phyloP scores from a whole-genome alignment of 2,113 vertebrate species.

The Coptodon bakossiorum region DNA sequence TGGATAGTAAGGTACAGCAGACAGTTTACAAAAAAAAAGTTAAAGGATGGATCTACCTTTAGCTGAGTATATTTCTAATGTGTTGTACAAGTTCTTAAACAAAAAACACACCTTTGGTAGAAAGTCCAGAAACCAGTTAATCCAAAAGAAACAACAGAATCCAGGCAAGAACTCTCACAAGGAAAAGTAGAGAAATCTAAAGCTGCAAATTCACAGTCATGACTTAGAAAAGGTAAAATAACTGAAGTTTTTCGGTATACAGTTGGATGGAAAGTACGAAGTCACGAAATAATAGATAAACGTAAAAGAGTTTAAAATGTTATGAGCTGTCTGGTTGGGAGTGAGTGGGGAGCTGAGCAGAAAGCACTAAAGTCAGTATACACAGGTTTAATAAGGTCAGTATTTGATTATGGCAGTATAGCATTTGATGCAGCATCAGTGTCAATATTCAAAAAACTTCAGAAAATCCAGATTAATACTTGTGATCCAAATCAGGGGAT shows the following conservation, averaged over 20 bases:
- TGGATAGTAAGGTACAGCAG: not conserved
- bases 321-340: not conserved
- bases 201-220: not conserved
- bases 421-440: not conserved
- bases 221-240: not conserved
- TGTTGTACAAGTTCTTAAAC: not conserved
- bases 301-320: not conserved
- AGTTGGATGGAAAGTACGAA: not conserved
- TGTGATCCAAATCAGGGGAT: not conserved
- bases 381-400: not conserved
- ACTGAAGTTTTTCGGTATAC: not conserved
- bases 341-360: not conserved
- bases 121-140: not conserved
- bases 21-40: not conserved
- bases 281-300: not conserved
- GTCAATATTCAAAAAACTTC: not conserved
- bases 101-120: not conserved
- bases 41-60: not conserved
- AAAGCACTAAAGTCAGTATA: not conserved
- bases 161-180: not conserved
- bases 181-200: not conserved
- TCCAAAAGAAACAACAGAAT: not conserved
- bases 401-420: not conserved
- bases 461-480: not conserved
- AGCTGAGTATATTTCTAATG: not conserved